Percentiles rank a stretch among this genome's conserved stretches.
These are phyloP conservation scores for Ammodytes dubius DNA, from an alignment of 2,113 vertebrate genomes.

Conservation along the genomic window DNA sequence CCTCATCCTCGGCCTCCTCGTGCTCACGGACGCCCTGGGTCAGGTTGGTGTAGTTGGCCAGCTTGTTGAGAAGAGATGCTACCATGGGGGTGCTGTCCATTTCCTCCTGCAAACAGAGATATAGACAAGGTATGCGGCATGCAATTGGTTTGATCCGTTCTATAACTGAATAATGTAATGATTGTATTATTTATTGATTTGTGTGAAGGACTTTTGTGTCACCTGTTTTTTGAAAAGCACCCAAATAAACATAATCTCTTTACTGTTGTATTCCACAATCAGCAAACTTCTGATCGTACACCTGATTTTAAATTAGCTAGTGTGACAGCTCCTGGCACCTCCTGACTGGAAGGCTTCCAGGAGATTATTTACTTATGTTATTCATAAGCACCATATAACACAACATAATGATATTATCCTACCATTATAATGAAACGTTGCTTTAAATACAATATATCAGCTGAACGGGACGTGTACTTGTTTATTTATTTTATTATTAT, in stretches of 20 bases:
- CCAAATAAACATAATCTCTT: background rate
- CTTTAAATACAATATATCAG: background rate
- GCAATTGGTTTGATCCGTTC: background rate
- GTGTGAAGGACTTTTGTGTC: background rate
- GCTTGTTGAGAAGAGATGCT: conserved; percentile 94
- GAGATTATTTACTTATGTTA: no score
- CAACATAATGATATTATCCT: background rate
- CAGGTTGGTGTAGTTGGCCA: conserved; percentile 97
- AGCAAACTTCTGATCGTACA: background rate
- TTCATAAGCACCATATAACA: background rate
- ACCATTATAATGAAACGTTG: background rate
- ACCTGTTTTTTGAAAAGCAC: background rate
- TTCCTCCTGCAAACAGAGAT: conserved; percentile 86
- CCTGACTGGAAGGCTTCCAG: no score
- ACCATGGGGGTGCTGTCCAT: conserved; percentile 99
- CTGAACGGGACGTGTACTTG: no score
- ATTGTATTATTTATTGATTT: background rate
- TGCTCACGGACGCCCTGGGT: conserved; percentile 95
- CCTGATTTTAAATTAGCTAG: background rate
- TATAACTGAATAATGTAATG: background rate
- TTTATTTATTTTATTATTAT: background rate
- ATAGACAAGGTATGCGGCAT: background rate
- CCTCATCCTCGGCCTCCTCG: conserved; percentile 88
- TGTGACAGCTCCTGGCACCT: background rate
- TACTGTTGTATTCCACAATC: background rate